Conservation (phyloP, 2,797 vertebrate species). For the Phalloptychus januarius region DNA sequence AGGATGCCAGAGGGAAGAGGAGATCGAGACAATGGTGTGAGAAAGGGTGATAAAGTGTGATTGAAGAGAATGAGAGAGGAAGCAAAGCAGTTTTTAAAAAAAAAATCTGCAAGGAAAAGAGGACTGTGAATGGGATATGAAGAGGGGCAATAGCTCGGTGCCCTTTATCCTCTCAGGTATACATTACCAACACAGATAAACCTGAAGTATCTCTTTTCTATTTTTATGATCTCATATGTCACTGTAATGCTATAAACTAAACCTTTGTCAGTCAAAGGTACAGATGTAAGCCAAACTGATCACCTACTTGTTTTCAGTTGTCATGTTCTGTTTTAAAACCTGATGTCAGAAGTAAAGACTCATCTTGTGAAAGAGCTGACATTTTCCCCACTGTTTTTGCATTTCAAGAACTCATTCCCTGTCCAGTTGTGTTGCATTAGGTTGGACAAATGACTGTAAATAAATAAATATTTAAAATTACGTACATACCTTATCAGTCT, state of each 20-base stretch:
- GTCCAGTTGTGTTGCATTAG: not conserved
- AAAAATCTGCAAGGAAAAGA: conserved; percentile 10
- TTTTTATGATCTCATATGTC: conserved; percentile 43
- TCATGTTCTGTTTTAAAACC: not conserved
- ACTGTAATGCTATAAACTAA: conserved; percentile 21
- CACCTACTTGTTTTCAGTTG: not conserved
- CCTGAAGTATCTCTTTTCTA: conserved; percentile 21
- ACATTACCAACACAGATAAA: conserved; percentile 27
- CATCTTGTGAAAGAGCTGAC: not conserved
- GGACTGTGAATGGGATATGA: conserved; percentile 7
- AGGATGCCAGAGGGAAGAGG: conserved; percentile 52
- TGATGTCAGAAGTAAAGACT: not conserved
- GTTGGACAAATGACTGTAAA: not conserved
- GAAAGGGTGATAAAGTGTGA: conserved; percentile 60
- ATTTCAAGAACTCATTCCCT: not conserved
- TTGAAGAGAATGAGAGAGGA: conserved; percentile 56
- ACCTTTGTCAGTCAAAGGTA: conserved; percentile 26
- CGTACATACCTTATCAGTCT: not conserved
- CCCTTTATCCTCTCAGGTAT: not conserved
- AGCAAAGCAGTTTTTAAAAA: not conserved
- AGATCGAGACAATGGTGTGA: conserved; percentile 48
- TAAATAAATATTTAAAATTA: not conserved
- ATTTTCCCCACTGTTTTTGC: not conserved
- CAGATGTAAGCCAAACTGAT: not conserved
- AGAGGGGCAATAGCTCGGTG: not conserved